Percentiles rank a stretch among this genome's conserved stretches.
Conservation (phyloP, 1,140 invertebrate genomes). For the Drosophila ananassae region DNA sequence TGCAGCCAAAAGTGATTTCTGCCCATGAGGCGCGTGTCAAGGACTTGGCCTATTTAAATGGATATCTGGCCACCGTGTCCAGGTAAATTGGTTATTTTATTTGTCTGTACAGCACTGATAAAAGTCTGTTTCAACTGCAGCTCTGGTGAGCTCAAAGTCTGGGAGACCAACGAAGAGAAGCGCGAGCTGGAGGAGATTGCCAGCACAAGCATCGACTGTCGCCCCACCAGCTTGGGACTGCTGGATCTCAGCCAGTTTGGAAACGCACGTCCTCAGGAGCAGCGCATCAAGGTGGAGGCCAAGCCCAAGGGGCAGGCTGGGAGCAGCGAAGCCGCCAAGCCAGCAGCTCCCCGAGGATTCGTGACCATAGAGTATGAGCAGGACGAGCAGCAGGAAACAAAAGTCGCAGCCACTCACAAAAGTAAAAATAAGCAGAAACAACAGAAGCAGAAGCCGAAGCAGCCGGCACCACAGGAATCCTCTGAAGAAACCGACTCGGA, state of each 20-base stretch:
- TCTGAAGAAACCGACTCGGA: constrained; percentile 19
- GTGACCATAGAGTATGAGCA: constrained; percentile 36
- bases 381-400: neutral
- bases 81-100: constrained; percentile 29
- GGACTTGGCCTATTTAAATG: constrained; percentile 85
- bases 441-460: constrained; percentile 21
- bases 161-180: constrained; percentile 86
- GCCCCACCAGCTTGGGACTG: constrained; percentile 86
- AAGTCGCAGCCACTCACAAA: neutral
- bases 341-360: constrained; percentile 2
- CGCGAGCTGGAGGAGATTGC: constrained; percentile 85
- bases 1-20: constrained; percentile 71
- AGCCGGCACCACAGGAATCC: constrained; percentile 9
- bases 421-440: neutral
- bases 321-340: neutral
- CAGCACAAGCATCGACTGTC: constrained; percentile 85
- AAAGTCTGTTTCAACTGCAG: constrained; percentile 82
- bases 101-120: neutral
- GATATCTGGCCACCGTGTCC: constrained; percentile 74
- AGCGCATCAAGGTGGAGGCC: neutral
- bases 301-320: neutral
- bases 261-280: constrained; percentile 6
- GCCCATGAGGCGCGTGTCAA: constrained; percentile 89
- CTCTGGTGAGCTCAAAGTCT: constrained; percentile 91
- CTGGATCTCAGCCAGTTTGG: constrained; percentile 65